These are phyloP conservation scores for Phaethon lepturus DNA, from an alignment of 2,113 vertebrate species.

Conservation along the genomic window DNA sequence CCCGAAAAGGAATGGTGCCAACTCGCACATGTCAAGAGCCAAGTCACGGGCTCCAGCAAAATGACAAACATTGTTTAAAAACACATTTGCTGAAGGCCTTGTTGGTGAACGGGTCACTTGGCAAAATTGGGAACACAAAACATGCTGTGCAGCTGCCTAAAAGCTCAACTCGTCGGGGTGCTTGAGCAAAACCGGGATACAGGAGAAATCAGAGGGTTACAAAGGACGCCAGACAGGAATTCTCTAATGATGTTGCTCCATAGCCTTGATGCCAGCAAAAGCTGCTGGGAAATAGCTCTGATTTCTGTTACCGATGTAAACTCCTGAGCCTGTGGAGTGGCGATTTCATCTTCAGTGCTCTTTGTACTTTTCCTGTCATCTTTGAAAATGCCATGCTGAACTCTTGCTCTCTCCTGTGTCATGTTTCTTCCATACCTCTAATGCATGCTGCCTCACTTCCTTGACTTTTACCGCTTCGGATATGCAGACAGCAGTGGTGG, in stretches of 20 bases:
- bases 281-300: not conserved
- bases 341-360: not conserved
- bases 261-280: not conserved
- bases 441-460: not conserved
- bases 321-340: not conserved
- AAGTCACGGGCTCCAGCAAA: not conserved
- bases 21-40: not conserved
- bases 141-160: not conserved
- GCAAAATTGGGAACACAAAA: slow-evolving; percentile 24
- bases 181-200: not conserved
- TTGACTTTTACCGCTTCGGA: not conserved
- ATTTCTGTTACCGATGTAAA: not conserved
- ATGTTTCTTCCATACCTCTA: not conserved
- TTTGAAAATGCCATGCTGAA: not conserved
- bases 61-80: slow-evolving; percentile 45
- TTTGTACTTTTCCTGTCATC: not conserved
- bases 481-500: not conserved
- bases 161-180: not conserved
- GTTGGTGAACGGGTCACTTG: slow-evolving; percentile 55
- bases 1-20: not conserved
- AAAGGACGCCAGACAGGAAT: slow-evolving; percentile 17
- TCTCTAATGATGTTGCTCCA: not conserved
- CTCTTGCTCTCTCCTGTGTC: not conserved
- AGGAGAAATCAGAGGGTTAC: not conserved
- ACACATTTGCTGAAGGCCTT: slow-evolving; percentile 40